Evolutionary conservation across 2,888 invertebrate species (phyloP), one percentile per base, ranked within the genome.

Genomic region (Pollenia griseotomentosa): DNA sequence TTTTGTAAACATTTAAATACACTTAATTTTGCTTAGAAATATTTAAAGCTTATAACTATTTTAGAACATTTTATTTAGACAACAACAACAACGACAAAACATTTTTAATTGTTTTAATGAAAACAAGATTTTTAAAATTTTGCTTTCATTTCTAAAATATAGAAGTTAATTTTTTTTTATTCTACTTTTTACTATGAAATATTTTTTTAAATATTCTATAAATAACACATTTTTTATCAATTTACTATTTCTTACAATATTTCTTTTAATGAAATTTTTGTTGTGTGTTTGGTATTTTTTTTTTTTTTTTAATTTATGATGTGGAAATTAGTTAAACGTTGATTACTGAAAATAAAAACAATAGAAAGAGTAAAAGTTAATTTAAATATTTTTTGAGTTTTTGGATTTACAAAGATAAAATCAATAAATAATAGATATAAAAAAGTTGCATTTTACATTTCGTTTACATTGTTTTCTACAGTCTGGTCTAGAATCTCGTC

Each of bases 281-380:
- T 12, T 51, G 42, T 48, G 0, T 61, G 44, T 44, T 78, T 42
- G 48, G 88, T 87, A 87, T 82, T 88, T 77, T 82, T 87, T 11
- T 53, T 70, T 87, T 83, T 63, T 85, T 46, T 57, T 61, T 51
- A 51, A 75, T 83, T 83, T 73, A 73, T 79, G 57, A 71, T 81
- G 55, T 66, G 81, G 23, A 55, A 78, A 75, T 63, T 78, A 57
- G 55, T 78, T 82, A 61, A 65, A 82, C 74, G 74, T 81, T 61
- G 65, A 74, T 79, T 74, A 84, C 81, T 84, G 78, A 75, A 84
- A 86, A 59, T 10, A 42, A 70, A 51, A 77, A 23, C 71, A 65
- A 55, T 19, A 74, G 19, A 77, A 63, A 73, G 9, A 46, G 57
- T 46, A 53, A 70, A 10, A 14, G 40, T 9, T 23, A 59, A 5